Conservation (phyloP, 1,140 invertebrate species). For the Gryon sp. region DNA sequence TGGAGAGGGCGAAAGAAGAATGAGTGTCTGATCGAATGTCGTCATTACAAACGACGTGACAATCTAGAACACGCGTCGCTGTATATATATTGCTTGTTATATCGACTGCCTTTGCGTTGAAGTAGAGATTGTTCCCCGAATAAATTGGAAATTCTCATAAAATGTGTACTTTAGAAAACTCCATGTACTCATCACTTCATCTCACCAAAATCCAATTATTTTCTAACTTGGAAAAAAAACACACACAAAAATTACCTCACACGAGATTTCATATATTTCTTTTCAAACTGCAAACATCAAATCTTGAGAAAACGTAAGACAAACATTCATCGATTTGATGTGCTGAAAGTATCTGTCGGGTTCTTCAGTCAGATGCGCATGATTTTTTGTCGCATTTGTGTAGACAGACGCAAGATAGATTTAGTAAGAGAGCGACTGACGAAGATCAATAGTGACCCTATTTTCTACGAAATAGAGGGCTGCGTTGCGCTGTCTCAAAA, state of each 20-base stretch:
- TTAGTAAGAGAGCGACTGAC: conserved; percentile 48
- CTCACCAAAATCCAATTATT: too few relatives aligned
- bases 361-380: conserved; percentile 40
- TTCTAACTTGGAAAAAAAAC: conserved; percentile 2
- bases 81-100: conserved; percentile 73
- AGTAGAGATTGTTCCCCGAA: conserved; percentile 40
- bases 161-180: conserved; percentile 8
- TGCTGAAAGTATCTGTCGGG: conserved; percentile 37
- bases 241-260: too few relatives aligned
- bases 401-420: conserved; percentile 41
- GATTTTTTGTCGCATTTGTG: conserved; percentile 43
- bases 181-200: too few relatives aligned
- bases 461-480: conserved; percentile 49
- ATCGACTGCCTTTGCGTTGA: conserved; percentile 52
- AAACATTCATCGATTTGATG: conserved; percentile 10
- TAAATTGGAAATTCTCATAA: conserved; percentile 21
- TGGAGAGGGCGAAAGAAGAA: conserved; percentile 67
- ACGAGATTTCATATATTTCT: too few relatives aligned
- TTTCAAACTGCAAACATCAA: neutral
- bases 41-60: conserved; percentile 73
- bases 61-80: conserved; percentile 68
- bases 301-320: conserved; percentile 27
- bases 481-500: conserved; percentile 17
- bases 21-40: conserved; percentile 71
- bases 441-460: conserved; percentile 56